Percentiles rank a stretch among this genome's conserved stretches.
These are phyloP conservation scores for Sus scrofa DNA, from an alignment of 2,113 vertebrate species.

Conservation along the genomic window T2T-Sscrofa CM000820.6:46006001-46006500, in stretches of 20 bases:
- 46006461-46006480: conserved; percentile 42
- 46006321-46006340: conserved; percentile 48
- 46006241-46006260: conserved; percentile 79
- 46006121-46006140: conserved; percentile 63
- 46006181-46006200: conserved; percentile 62
- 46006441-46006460: not conserved
- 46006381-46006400: not conserved
- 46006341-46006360: not conserved
- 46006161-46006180: conserved; percentile 62
- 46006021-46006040: conserved; percentile 69
- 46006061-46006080: conserved; percentile 55
- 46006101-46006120: conserved; percentile 65
- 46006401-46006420: conserved; percentile 21
- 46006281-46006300: conserved; percentile 67
- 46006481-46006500: conserved; percentile 16
- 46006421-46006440: not conserved
- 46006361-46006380: conserved; percentile 23
- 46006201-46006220: conserved; percentile 56
- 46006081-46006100: conserved; percentile 67
- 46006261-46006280: conserved; percentile 82
- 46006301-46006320: conserved; percentile 68
- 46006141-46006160: conserved; percentile 38
- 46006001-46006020: conserved; percentile 74
- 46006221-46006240: conserved; percentile 79
- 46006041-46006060: conserved; percentile 74